Conservation (phyloP, 2,888 invertebrate genomes). For the Mechanitis mazaeus region DNA sequence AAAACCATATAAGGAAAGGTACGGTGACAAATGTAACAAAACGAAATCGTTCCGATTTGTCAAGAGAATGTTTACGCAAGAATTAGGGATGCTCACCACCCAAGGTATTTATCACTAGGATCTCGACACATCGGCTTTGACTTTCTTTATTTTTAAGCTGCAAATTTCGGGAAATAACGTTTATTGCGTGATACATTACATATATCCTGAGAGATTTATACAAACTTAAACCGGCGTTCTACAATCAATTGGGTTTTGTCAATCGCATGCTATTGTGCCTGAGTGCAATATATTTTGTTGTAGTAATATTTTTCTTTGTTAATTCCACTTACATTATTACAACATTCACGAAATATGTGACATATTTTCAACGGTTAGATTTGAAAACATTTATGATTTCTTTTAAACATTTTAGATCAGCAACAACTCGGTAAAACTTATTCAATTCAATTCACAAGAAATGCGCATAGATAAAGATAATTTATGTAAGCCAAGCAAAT, state of each 20-base stretch:
- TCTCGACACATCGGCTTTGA: constrained; percentile 33
- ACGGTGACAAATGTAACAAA: constrained; percentile 20
- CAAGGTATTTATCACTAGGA: constrained; percentile 37
- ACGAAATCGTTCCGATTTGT: constrained; percentile 29
- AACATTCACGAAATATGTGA: too few relatives aligned
- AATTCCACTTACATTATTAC: too few relatives aligned
- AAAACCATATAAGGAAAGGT: not conserved
- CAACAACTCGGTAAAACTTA: not conserved
- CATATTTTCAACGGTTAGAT: too few relatives aligned
- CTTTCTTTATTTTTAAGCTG: constrained; percentile 34
- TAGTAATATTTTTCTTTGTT: too few relatives aligned
- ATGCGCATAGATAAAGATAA: constrained; percentile 11
- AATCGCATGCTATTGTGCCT: too few relatives aligned
- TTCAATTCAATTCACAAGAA: constrained; percentile 6
- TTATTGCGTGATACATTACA: constrained; percentile 17
- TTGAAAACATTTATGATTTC: not conserved
- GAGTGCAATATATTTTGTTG: too few relatives aligned
- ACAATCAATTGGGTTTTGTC: too few relatives aligned
- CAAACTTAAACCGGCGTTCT: not conserved
- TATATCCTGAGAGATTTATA: constrained; percentile 17
- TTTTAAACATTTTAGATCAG: constrained; percentile 7
- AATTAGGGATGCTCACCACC: constrained; percentile 31
- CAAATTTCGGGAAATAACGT: constrained; percentile 21
- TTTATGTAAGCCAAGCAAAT: constrained; percentile 12
- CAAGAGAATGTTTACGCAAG: constrained; percentile 27